Percentiles rank a stretch among this genome's conserved stretches.
phyloP scores from a whole-genome alignment of 2,888 invertebrate genomes.

The Andrena bicolor region DNA sequence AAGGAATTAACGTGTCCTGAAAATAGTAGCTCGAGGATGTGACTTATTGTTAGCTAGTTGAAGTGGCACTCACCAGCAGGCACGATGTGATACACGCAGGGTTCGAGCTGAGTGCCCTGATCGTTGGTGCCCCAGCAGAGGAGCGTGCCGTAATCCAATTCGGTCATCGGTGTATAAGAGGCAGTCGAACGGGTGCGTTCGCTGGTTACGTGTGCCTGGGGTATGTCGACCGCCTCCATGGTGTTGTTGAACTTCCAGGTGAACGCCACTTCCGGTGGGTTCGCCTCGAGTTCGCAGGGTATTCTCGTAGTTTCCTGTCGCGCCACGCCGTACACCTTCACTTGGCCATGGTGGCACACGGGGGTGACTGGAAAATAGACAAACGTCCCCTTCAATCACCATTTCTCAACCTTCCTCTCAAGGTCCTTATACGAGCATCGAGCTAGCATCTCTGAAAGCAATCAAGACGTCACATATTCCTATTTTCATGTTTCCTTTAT shows the following conservation, averaged over 20 bases:
- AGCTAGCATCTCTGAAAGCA: too few relatives aligned
- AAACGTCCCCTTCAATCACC: neutral
- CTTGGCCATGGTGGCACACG: slow-evolving; percentile 90
- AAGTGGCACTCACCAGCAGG: slow-evolving; percentile 87
- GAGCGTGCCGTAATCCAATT: slow-evolving; percentile 91
- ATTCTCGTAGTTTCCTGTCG: slow-evolving; percentile 89
- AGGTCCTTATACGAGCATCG: too few relatives aligned
- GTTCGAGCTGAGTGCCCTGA: slow-evolving; percentile 90
- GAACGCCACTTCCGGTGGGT: slow-evolving; percentile 90
- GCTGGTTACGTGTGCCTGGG: slow-evolving; percentile 87
- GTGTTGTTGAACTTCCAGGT: slow-evolving; percentile 93
- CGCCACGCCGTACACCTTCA: slow-evolving; percentile 90
- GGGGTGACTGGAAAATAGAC: slow-evolving; percentile 87
- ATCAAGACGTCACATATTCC: too few relatives aligned
- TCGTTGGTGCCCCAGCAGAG: slow-evolving; percentile 91
- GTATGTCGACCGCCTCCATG: slow-evolving; percentile 89
- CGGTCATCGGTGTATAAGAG: slow-evolving; percentile 90
- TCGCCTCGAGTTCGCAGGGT: slow-evolving; percentile 91
- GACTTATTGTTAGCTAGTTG: neutral
- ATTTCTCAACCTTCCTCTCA: neutral
- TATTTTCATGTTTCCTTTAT: too few relatives aligned
- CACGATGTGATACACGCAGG: slow-evolving; percentile 91
- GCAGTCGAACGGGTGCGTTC: slow-evolving; percentile 89
- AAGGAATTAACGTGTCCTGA: too few relatives aligned
- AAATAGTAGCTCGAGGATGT: too few relatives aligned